A percentile compares a stretch with the other conserved stretches of the same genome.
Evolutionary conservation across 2,113 vertebrate genomes (phyloP).

Genomic region (Sterrhoptilus dennistouni): DNA sequence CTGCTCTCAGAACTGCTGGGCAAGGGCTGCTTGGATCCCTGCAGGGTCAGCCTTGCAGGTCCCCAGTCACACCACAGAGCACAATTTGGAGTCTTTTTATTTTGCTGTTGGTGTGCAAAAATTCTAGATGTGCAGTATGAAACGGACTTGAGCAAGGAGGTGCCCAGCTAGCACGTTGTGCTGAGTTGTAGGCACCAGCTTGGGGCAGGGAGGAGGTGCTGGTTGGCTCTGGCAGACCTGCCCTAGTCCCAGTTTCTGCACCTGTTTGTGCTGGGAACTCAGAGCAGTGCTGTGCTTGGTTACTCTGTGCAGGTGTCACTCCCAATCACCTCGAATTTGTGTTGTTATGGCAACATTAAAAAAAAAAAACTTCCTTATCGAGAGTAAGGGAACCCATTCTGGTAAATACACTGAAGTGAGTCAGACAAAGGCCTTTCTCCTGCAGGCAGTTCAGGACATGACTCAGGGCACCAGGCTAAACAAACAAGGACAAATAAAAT

Average conservation of each 20-base stretch:
- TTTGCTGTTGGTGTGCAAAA: not conserved
- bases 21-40: not conserved
- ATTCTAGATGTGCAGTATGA: too few species aligned
- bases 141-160: not conserved
- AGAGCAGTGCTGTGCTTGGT: not conserved
- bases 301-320: not conserved
- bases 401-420: not conserved
- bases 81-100: not conserved
- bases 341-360: constrained; percentile 18
- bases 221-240: fast-evolving
- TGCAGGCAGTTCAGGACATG: not conserved
- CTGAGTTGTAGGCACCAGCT: fast-evolving
- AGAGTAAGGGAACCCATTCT: not conserved
- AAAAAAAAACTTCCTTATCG: not conserved
- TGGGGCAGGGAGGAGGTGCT: not conserved
- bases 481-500: constrained; percentile 4
- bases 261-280: not conserved
- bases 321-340: not conserved
- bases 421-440: constrained; percentile 3
- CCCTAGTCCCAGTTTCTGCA: not conserved
- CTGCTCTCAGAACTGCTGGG: not conserved
- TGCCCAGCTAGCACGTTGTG: fast-evolving
- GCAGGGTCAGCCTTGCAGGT: not conserved
- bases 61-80: too few species aligned
- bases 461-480: not conserved